A percentile compares a stretch with the other conserved stretches of the same genome.
Conservation (phyloP, 2,888 invertebrate genomes). For the Rhopalosiphum nymphaeae region DNA sequence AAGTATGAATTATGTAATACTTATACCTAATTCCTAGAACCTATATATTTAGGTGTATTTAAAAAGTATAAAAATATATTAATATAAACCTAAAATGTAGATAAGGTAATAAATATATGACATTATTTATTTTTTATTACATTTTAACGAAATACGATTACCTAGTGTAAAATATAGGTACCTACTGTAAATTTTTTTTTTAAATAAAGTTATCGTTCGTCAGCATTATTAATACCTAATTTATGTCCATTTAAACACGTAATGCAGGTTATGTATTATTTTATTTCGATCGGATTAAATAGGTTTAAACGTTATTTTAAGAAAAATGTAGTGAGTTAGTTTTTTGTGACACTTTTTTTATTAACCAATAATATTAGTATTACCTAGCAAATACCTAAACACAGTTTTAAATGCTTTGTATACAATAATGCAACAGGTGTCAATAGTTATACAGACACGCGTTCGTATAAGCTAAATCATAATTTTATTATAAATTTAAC, state of each 20-base stretch:
- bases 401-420: neutral
- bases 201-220: neutral
- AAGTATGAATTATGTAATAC: neutral
- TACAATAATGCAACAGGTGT: neutral
- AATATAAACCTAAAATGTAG: neutral
- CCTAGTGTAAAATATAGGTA: neutral
- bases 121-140: neutral
- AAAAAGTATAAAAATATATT: neutral
- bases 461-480: constrained; percentile 18
- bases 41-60: neutral
- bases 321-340: neutral
- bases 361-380: neutral
- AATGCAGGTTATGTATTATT: neutral
- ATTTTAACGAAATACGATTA: neutral
- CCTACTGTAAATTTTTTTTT: neutral
- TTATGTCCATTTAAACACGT: neutral
- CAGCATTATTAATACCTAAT: neutral
- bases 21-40: neutral
- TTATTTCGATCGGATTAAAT: neutral
- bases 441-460: neutral
- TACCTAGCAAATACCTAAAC: neutral
- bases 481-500: neutral
- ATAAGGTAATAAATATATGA: neutral
- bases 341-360: neutral
- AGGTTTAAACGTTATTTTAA: neutral